These are phyloP conservation scores for Bugula neritina DNA, from an alignment of 2,888 invertebrate genomes.

Conservation along the genomic window DNA sequence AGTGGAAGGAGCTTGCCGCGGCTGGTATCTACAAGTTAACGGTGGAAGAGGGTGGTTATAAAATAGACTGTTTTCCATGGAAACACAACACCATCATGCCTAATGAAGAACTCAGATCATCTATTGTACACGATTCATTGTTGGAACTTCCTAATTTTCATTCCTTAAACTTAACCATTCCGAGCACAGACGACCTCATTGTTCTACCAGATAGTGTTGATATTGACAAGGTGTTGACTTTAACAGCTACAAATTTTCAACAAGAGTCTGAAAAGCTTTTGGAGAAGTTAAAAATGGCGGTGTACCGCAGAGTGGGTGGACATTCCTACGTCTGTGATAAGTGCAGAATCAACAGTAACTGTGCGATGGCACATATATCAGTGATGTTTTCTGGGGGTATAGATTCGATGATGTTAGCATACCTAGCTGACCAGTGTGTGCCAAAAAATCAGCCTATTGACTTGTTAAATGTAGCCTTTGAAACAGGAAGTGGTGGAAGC, in stretches of 20 bases:
- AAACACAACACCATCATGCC: slow-evolving; percentile 32
- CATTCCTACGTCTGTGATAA: slow-evolving; percentile 32
- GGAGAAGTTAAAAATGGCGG: slow-evolving; percentile 43
- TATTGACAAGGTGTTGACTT: not conserved
- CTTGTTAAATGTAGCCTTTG: slow-evolving; percentile 90
- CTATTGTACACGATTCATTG: not conserved
- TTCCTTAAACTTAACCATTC: not conserved
- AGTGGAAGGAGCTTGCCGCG: slow-evolving; percentile 49
- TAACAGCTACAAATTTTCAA: slow-evolving; percentile 25
- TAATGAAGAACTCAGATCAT: not conserved
- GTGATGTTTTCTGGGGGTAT: slow-evolving; percentile 92
- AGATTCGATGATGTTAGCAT: slow-evolving; percentile 86
- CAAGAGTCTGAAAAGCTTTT: slow-evolving; percentile 40
- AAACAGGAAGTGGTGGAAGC: slow-evolving; percentile 32
- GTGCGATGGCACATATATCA: slow-evolving; percentile 66
- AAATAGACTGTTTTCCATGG: slow-evolving; percentile 44
- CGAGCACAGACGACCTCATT: not conserved
- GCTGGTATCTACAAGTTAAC: slow-evolving; percentile 52
- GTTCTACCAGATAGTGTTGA: not conserved
- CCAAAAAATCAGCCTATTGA: slow-evolving; percentile 68
- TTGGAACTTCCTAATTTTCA: not conserved
- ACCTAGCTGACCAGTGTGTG: slow-evolving; percentile 65
- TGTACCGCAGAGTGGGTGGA: slow-evolving; percentile 39
- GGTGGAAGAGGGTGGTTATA: slow-evolving; percentile 31
- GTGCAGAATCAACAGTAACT: slow-evolving; percentile 39